Conservation (phyloP, 2,888 invertebrate species). For the Agrotis clavis region DNA sequence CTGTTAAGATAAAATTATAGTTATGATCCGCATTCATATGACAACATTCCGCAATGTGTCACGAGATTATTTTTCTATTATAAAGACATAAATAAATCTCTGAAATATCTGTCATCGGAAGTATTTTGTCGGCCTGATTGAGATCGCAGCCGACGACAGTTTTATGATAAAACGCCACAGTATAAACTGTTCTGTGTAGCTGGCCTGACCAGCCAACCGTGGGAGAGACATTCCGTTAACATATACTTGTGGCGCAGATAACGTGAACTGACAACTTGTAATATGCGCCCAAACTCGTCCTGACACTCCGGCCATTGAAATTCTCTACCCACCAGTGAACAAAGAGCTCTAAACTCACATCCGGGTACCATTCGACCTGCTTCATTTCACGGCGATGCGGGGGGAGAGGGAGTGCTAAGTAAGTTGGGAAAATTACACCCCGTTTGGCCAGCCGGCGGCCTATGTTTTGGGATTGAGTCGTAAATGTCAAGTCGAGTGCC, state of each 20-base stretch:
- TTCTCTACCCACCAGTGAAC: constrained; percentile 74
- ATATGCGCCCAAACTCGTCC: constrained; percentile 84
- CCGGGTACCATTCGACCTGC: constrained; percentile 59
- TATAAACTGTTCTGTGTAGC: constrained; percentile 58
- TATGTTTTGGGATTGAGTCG: constrained; percentile 89
- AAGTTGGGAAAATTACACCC: constrained; percentile 81
- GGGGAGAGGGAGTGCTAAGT: constrained; percentile 77
- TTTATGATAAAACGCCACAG: constrained; percentile 63
- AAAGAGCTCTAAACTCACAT: constrained; percentile 73
- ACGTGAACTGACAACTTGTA: constrained; percentile 84
- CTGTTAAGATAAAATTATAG: constrained; percentile 33
- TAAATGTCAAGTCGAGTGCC: constrained; percentile 89
- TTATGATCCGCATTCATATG: constrained; percentile 37
- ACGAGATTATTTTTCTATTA: constrained; percentile 37
- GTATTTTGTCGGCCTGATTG: constrained; percentile 57
- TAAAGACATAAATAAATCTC: constrained; percentile 53
- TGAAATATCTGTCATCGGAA: constrained; percentile 52
- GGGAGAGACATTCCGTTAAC: constrained; percentile 79
- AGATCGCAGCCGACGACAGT: constrained; percentile 60
- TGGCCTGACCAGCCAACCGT: constrained; percentile 74
- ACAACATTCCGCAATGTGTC: constrained; percentile 11
- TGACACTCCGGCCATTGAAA: constrained; percentile 84
- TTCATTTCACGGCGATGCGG: constrained; percentile 52
- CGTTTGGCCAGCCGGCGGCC: constrained; percentile 81
- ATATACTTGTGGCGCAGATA: constrained; percentile 83